Conservation (phyloP, 2,113 vertebrate species). For the Euleptes europaea region DNA sequence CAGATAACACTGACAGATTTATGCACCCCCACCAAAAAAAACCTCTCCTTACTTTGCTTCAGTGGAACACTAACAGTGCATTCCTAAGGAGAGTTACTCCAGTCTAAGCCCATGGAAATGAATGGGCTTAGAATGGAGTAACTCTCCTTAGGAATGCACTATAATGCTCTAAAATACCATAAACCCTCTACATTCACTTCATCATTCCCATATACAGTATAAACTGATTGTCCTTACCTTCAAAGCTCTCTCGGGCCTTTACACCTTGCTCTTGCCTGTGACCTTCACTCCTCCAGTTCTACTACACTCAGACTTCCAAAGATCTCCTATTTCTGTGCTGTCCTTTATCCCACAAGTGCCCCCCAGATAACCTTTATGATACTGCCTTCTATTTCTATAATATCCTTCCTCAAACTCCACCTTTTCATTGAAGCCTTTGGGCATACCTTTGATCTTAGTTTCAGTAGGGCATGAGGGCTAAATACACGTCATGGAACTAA, state of each 20-base stretch:
- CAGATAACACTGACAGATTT: neutral
- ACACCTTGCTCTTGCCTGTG: too few species aligned
- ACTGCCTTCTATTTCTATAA: neutral
- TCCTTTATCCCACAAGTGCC: neutral
- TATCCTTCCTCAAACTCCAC: neutral
- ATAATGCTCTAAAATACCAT: neutral
- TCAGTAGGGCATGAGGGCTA: neutral
- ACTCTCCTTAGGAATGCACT: too few species aligned
- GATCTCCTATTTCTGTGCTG: neutral
- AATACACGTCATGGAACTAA: too few species aligned
- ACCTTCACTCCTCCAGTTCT: neutral
- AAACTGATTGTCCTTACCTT: too few species aligned
- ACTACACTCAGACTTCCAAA: neutral
- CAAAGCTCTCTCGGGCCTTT: neutral
- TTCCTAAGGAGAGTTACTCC: too few species aligned
- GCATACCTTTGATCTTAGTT: too few species aligned
- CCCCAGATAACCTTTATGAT: too few species aligned
- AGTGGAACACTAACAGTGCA: neutral
- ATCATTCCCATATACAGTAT: neutral
- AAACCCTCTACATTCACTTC: neutral
- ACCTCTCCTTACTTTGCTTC: neutral
- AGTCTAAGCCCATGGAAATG: too few species aligned
- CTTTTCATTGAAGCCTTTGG: neutral
- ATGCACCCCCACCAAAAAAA: neutral
- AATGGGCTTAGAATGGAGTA: too few species aligned